Evolutionary conservation across 1,140 invertebrate species (phyloP), one percentile per base, ranked within the genome.

Genomic region (Penaeus chinensis): DNA sequence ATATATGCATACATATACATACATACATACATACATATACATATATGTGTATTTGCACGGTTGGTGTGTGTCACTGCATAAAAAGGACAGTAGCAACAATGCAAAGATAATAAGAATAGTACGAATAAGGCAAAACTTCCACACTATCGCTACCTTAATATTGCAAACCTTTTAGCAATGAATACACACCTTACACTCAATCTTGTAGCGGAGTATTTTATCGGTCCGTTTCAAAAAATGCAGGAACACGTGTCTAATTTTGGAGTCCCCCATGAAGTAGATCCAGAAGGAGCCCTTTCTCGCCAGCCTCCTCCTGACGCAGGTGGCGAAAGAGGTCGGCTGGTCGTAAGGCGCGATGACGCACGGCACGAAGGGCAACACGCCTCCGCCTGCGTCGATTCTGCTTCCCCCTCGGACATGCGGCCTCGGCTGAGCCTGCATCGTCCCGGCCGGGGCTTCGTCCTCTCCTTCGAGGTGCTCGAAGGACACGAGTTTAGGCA

Each of bases 231-330:
- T 22, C 13, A 84, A 47, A n/a, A 84, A 74, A 7, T 32, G 32
- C 20, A 27, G 27, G 62, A 84, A 84, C 4, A 84, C 37, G 42
- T 84, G 20, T 47, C 82, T 74, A 18, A 84, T 76, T 22, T 84
- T 84, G 11, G 82, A 84, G 71, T 84, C 82, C 27, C 82, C 71
- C 66, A 84, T 47, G 69, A 84, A 84, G 66, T 60, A 47, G 32
- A 84, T 84, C 69, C 82, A 76, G 19, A 84, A 54, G 54, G 42
- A 60, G 69, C 37, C 37, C 20, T 65, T 60, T 18, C 20, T 74
- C 32, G 13, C 61, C 47, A 63, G 27, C 47, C 84, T 85, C 2
- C 37, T 37, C 54, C 37, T 78, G 84, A 85, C 42, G 74, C 84
- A 78, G 60, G 71, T 60, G 27, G 60, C 65, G 69, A 76, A 24